These are phyloP conservation scores for Clitarchus hookeri DNA, from an alignment of 2,888 invertebrate species.

Conservation along the genomic window DNA sequence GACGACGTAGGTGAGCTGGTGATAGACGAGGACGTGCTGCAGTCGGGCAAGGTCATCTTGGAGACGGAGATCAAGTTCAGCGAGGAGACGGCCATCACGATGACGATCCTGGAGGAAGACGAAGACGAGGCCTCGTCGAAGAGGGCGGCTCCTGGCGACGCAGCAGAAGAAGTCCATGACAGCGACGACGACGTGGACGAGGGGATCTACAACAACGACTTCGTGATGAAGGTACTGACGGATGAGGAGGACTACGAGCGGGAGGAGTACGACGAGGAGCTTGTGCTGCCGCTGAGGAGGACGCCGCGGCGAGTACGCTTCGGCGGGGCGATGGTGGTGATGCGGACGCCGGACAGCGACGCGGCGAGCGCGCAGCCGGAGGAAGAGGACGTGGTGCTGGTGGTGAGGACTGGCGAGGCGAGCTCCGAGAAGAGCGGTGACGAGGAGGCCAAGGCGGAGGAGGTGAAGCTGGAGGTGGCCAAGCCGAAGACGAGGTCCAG, in stretches of 20 bases:
- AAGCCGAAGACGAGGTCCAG: slow-evolving; percentile 27
- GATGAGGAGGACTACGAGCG: slow-evolving; percentile 56
- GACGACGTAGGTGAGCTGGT: slow-evolving; percentile 19
- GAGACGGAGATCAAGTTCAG: slow-evolving; percentile 84
- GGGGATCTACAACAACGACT: slow-evolving; percentile 54
- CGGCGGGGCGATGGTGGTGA: slow-evolving; percentile 84
- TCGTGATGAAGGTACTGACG: slow-evolving; percentile 62
- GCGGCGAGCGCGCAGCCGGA: slow-evolving; percentile 32
- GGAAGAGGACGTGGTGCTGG: slow-evolving; percentile 21
- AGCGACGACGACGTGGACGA: slow-evolving; percentile 50
- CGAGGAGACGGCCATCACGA: slow-evolving; percentile 78
- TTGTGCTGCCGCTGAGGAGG: slow-evolving; percentile 52
- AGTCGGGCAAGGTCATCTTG: slow-evolving; percentile 64
- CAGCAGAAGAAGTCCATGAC: slow-evolving; percentile 42
- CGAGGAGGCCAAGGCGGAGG: slow-evolving; percentile 25
- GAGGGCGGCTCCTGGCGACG: slow-evolving; percentile 17
- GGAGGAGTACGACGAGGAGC: slow-evolving; percentile 56
- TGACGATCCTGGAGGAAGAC: slow-evolving; percentile 75
- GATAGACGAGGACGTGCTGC: slow-evolving; percentile 41
- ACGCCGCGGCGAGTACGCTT: slow-evolving; percentile 77
- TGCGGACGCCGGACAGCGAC: slow-evolving; percentile 81
- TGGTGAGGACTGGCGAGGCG: background rate
- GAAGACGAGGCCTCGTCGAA: background rate
- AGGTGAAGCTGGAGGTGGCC: background rate
- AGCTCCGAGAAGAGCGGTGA: background rate